Conservation (phyloP, 2,888 invertebrate species). For the Latheticus oryzae region DNA sequence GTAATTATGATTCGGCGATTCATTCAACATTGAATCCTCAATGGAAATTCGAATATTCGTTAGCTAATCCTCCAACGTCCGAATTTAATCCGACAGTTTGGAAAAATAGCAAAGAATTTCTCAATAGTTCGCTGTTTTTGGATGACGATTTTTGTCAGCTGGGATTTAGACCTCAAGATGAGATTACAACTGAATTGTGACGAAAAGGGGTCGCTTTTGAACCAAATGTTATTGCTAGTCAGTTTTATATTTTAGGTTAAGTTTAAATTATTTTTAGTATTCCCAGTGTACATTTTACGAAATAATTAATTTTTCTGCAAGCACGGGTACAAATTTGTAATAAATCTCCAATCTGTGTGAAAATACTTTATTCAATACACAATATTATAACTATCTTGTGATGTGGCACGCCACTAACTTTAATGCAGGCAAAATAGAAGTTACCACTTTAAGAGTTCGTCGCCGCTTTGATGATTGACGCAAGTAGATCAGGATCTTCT, state of each 20-base stretch:
- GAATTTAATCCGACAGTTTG: constrained; percentile 67
- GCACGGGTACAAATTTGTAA: too few species aligned
- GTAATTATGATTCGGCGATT: constrained; percentile 59
- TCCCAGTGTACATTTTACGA: constrained; percentile 23
- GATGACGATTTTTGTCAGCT: constrained; percentile 87
- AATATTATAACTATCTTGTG: constrained; percentile 33
- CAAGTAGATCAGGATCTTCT: constrained; percentile 61
- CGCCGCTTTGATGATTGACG: constrained; percentile 61
- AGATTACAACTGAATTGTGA: constrained; percentile 87
- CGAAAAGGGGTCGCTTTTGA: constrained; percentile 22
- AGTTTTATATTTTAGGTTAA: too few species aligned
- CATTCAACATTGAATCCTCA: constrained; percentile 65
- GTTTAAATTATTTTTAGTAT: too few species aligned
- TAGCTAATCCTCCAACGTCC: constrained; percentile 64
- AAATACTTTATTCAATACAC: constrained; percentile 36
- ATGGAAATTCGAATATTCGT: constrained; percentile 67
- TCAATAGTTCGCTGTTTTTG: constrained; percentile 73
- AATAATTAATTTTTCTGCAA: too few species aligned
- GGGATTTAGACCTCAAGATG: constrained; percentile 88
- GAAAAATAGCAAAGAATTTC: constrained; percentile 63
- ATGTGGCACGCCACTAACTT: constrained; percentile 30
- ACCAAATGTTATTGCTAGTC: constrained; percentile 40
- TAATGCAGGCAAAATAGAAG: constrained; percentile 21
- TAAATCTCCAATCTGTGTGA: too few species aligned
- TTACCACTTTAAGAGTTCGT: constrained; percentile 50